phyloP scores from a whole-genome alignment of 2,797 vertebrate genomes.

The Glossophaga mutica region DNA sequence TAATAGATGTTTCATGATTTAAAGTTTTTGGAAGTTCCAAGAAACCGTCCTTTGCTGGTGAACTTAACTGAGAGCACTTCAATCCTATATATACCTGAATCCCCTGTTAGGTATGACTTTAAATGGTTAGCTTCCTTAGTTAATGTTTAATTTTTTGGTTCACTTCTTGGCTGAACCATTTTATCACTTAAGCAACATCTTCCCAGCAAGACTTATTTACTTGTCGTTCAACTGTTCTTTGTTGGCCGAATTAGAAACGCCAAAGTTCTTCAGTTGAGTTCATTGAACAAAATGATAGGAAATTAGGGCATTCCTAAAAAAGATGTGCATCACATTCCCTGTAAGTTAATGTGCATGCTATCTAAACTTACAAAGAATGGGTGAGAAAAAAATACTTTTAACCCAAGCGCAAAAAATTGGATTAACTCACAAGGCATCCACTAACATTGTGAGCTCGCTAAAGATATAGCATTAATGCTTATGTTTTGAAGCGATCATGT shows the following conservation, averaged over 20 bases:
- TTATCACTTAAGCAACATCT: slow-evolving; percentile 81
- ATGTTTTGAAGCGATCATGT: not conserved
- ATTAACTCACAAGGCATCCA: not conserved
- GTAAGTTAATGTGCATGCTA: not conserved
- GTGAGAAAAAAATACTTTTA: not conserved
- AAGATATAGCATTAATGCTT: not conserved
- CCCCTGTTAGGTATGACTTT: slow-evolving; percentile 48
- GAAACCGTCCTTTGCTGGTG: slow-evolving; percentile 54
- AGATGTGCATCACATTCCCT: not conserved
- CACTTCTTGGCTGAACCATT: slow-evolving; percentile 62
- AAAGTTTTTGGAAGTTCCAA: slow-evolving; percentile 57
- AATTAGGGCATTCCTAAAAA: slow-evolving; percentile 60
- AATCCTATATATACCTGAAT: slow-evolving; percentile 51
- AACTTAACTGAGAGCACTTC: slow-evolving; percentile 32
- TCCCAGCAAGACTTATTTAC: slow-evolving; percentile 79
- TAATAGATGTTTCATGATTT: slow-evolving; percentile 83
- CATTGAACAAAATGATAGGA: slow-evolving; percentile 67
- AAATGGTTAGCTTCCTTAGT: slow-evolving; percentile 69
- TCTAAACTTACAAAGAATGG: not conserved
- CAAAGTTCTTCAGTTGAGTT: slow-evolving; percentile 43
- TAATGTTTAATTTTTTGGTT: slow-evolving; percentile 81
- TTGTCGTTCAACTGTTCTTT: slow-evolving; percentile 45
- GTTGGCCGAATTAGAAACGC: slow-evolving; percentile 58
- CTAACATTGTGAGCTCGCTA: not conserved
- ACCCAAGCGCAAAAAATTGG: not conserved